Conservation (phyloP, 1,140 invertebrate genomes). For the Drosophila obscura region DNA sequence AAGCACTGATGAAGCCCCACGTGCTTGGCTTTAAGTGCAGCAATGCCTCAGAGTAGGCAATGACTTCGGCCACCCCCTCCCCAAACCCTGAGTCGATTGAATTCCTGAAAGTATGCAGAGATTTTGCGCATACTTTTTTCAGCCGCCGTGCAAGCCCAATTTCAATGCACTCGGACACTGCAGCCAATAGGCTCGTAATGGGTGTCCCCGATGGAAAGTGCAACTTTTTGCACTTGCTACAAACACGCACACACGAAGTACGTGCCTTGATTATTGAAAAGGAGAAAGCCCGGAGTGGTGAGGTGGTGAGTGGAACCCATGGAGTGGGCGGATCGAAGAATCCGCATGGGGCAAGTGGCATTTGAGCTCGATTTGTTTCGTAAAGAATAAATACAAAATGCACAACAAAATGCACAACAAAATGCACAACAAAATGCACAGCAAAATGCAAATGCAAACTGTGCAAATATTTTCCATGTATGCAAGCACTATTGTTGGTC, state of each 20-base stretch:
- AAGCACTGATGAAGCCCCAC: too few species aligned
- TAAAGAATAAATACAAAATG: slow-evolving; percentile 53
- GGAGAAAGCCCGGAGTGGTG: slow-evolving; percentile 41
- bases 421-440: slow-evolving; percentile 16
- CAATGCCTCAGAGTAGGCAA: too few species aligned
- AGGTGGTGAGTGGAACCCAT: background rate
- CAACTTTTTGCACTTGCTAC: too few species aligned
- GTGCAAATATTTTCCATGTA: slow-evolving; percentile 65
- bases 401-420: slow-evolving; percentile 28
- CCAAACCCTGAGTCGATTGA: too few species aligned
- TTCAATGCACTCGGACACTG: too few species aligned
- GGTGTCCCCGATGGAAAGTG: too few species aligned
- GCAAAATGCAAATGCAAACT: slow-evolving; percentile 22
- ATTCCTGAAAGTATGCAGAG: too few species aligned
- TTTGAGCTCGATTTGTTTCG: slow-evolving; percentile 71
- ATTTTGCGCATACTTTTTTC: too few species aligned
- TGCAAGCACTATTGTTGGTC: slow-evolving; percentile 37
- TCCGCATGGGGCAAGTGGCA: slow-evolving; percentile 34
- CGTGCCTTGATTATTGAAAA: slow-evolving; percentile 60
- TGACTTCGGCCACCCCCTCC: too few species aligned
- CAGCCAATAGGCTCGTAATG: too few species aligned
- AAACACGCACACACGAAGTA: slow-evolving; percentile 14
- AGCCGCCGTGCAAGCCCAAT: too few species aligned
- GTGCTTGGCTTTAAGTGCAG: too few species aligned
- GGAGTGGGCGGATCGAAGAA: slow-evolving; percentile 17